A percentile compares a stretch with the other conserved stretches of the same genome.
Conservation (phyloP, 2,888 invertebrate species). For the Stenodema calcarata region DNA sequence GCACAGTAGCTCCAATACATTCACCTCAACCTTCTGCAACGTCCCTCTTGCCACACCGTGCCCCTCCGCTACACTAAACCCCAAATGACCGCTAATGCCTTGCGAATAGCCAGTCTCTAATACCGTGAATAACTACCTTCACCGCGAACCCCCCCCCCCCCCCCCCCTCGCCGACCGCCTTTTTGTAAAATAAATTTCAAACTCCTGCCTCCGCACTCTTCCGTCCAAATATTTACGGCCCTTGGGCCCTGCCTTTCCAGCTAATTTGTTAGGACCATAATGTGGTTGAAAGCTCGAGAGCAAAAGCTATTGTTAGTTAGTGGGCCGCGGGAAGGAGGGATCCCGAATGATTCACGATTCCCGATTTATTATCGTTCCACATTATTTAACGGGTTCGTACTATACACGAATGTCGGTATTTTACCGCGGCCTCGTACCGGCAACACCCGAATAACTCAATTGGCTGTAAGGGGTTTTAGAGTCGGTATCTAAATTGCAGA, state of each 20-base stretch:
- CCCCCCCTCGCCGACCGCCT: not conserved
- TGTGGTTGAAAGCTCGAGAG: constrained; percentile 17
- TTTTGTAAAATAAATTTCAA: constrained; percentile 24
- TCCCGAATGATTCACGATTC: constrained; percentile 27
- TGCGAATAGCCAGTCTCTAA: not conserved
- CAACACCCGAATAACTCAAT: constrained; percentile 19
- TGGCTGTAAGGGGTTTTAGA: not conserved
- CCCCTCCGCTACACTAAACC: not conserved
- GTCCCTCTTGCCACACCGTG: not conserved
- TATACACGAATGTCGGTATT: not conserved
- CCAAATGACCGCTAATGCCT: constrained; percentile 27
- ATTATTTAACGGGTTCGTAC: constrained; percentile 17
- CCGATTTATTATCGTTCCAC: constrained; percentile 20
- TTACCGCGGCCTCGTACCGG: not conserved
- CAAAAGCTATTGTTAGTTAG: constrained; percentile 16
- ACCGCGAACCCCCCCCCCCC: not conserved
- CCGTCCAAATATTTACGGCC: constrained; percentile 34
- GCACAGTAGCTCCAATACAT: constrained; percentile 26
- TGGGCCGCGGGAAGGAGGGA: not conserved
- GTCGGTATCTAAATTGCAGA: no score
- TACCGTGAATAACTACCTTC: constrained; percentile 20
- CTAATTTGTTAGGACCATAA: constrained; percentile 31
- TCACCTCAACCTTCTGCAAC: not conserved
- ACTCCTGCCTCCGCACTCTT: not conserved
- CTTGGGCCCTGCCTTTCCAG: not conserved